phyloP scores from a whole-genome alignment of 2,113 vertebrate genomes.

The Callocephalon fimbriatum region DNA sequence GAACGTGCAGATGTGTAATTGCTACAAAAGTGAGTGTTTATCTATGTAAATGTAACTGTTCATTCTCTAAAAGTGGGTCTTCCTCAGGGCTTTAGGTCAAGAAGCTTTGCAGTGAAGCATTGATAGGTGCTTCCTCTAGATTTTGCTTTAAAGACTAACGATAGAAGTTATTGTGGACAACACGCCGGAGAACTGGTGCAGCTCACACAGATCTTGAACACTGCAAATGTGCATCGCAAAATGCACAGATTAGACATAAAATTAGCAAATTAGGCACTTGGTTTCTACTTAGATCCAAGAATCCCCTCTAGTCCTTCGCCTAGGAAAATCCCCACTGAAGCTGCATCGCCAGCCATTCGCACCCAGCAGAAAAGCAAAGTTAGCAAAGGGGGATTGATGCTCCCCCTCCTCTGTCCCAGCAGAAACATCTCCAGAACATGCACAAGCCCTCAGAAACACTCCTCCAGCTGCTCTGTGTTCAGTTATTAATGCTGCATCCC shows the following conservation, averaged over 20 bases:
- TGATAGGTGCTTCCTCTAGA: neutral
- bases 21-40: neutral
- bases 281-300: neutral
- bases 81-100: neutral
- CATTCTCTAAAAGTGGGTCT: neutral
- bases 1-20: neutral
- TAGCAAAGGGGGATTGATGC: neutral
- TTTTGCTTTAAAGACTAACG: neutral
- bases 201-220: neutral
- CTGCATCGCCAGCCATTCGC: rapidly evolving
- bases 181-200: neutral
- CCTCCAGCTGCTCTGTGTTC: neutral
- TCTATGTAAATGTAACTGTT: neutral
- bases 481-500: neutral
- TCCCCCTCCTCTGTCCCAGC: neutral
- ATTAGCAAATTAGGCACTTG: neutral
- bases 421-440: rapidly evolving
- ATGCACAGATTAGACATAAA: neutral
- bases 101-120: neutral
- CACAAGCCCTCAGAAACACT: neutral
- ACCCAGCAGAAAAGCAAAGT: neutral
- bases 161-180: neutral
- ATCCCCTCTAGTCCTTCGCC: neutral
- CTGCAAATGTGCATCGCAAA: rapidly evolving
- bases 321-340: neutral